Percentiles rank a stretch among this genome's conserved stretches.
Evolutionary conservation across 2,797 vertebrate species (phyloP).

Genomic region (Esox masquinongy): DNA sequence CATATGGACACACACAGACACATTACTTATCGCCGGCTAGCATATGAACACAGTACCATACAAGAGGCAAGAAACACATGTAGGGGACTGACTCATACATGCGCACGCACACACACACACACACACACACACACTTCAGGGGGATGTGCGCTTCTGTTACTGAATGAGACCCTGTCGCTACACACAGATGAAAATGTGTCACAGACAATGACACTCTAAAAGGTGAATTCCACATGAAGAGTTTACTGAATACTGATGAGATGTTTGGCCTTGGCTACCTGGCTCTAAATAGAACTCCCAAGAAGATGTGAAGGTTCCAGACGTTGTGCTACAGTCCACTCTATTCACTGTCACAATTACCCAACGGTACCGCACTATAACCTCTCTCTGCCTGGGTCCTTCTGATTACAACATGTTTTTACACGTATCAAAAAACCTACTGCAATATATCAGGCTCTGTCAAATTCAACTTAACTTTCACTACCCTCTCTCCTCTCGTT

Average conservation of each 20-base stretch:
- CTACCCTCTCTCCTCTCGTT: not conserved
- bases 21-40: slow-evolving; percentile 23
- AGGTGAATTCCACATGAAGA: slow-evolving; percentile 53
- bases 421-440: slow-evolving; percentile 59
- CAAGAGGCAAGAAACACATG: slow-evolving; percentile 42
- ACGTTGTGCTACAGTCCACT: slow-evolving; percentile 65
- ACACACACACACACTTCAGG: slow-evolving; percentile 16
- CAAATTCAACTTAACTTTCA: slow-evolving; percentile 56
- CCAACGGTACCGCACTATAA: slow-evolving; percentile 46
- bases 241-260: slow-evolving; percentile 47
- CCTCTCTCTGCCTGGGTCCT: slow-evolving; percentile 60
- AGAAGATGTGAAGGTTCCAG: slow-evolving; percentile 51
- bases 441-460: slow-evolving; percentile 24
- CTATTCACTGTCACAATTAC: slow-evolving; percentile 54
- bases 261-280: slow-evolving; percentile 50
- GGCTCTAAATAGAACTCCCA: slow-evolving; percentile 52
- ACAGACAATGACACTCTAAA: slow-evolving; percentile 62
- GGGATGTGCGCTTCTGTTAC: not conserved
- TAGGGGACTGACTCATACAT: slow-evolving; percentile 30
- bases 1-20: slow-evolving; percentile 27
- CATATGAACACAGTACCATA: slow-evolving; percentile 49
- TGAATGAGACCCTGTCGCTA: slow-evolving; percentile 28
- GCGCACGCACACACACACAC: slow-evolving; percentile 7
- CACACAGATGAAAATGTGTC: slow-evolving; percentile 61
- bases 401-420: slow-evolving; percentile 42